These are phyloP conservation scores for Lophius piscatorius DNA, from an alignment of 2,113 vertebrate genomes.

Conservation along the genomic window DNA sequence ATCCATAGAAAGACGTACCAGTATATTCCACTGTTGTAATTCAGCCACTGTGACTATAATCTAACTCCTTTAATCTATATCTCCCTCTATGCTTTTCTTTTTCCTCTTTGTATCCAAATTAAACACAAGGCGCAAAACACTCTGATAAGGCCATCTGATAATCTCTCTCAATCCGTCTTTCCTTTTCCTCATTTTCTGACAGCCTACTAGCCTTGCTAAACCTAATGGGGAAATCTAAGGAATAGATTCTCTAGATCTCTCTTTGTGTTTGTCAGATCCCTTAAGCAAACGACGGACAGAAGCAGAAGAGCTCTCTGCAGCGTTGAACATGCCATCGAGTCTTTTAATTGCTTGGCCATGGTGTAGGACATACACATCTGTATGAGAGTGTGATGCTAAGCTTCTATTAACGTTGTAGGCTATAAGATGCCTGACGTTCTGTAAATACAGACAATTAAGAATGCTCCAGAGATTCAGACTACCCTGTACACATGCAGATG, in stretches of 20 bases:
- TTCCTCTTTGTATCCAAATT: slow-evolving; percentile 65
- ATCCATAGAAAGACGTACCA: slow-evolving; percentile 39
- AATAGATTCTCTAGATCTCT: slow-evolving; percentile 17
- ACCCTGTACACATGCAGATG: neutral
- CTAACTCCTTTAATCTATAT: slow-evolving; percentile 30
- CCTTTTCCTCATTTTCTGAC: slow-evolving; percentile 53
- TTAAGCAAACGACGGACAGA: slow-evolving; percentile 33
- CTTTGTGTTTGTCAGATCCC: slow-evolving; percentile 44
- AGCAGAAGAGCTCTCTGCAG: slow-evolving; percentile 18
- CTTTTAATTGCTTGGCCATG: slow-evolving; percentile 36
- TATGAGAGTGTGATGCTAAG: slow-evolving; percentile 34
- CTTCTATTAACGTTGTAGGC: slow-evolving; percentile 41
- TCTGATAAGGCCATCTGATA: slow-evolving; percentile 76
- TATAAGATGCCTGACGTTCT: slow-evolving; percentile 27
- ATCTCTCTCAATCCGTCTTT: slow-evolving; percentile 53
- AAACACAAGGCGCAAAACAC: slow-evolving; percentile 69
- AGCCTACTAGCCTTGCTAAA: slow-evolving; percentile 32
- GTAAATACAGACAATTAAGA: slow-evolving; percentile 44
- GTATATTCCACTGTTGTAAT: slow-evolving; percentile 34
- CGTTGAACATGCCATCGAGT: slow-evolving; percentile 21
- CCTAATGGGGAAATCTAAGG: slow-evolving; percentile 7
- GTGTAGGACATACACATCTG: slow-evolving; percentile 41
- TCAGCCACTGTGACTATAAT: slow-evolving; percentile 42
- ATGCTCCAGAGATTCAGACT: slow-evolving; percentile 21
- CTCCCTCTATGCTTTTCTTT: slow-evolving; percentile 37